Percentiles rank a stretch among this genome's conserved stretches.
Evolutionary conservation across 2,113 vertebrate genomes (phyloP).

Genomic region (Ciconia stormi): DNA sequence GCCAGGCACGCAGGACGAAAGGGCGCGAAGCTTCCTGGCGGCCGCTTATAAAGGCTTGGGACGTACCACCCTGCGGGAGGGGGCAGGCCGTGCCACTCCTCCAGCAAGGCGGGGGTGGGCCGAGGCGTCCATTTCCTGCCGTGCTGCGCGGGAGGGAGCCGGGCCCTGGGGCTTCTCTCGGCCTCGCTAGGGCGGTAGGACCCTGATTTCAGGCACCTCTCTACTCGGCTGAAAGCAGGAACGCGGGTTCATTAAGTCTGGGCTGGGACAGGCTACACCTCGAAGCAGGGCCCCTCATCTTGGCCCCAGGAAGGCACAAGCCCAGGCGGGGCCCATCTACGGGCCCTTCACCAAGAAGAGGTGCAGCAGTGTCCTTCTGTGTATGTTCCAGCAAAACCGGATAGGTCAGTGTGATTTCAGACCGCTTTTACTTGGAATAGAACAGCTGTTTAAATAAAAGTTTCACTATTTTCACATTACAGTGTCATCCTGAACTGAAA

Average conservation of each 20-base stretch:
- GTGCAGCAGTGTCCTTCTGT: fast-evolving
- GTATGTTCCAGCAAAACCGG: fast-evolving
- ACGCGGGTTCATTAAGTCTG: fast-evolving
- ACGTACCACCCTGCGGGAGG: background rate
- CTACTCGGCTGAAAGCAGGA: background rate
- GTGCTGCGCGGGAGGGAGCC: fast-evolving
- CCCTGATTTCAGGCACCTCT: fast-evolving
- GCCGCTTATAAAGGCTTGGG: background rate
- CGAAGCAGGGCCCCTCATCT: too few relatives aligned
- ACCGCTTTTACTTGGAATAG: background rate
- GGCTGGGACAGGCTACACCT: background rate
- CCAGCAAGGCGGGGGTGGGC: fast-evolving
- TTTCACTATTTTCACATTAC: background rate
- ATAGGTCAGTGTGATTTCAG: background rate
- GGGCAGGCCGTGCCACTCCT: background rate
- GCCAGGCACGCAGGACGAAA: fast-evolving
- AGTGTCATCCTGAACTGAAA: background rate
- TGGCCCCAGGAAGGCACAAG: background rate
- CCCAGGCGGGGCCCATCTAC: fast-evolving
- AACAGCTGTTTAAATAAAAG: background rate
- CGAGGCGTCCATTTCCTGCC: fast-evolving
- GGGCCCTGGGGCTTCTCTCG: fast-evolving
- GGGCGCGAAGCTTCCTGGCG: fast-evolving
- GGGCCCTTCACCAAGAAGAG: background rate
- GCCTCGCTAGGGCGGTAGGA: too few relatives aligned